Conservation (phyloP, 1,140 invertebrate genomes). For the Caenorhabditis remanei region DNA sequence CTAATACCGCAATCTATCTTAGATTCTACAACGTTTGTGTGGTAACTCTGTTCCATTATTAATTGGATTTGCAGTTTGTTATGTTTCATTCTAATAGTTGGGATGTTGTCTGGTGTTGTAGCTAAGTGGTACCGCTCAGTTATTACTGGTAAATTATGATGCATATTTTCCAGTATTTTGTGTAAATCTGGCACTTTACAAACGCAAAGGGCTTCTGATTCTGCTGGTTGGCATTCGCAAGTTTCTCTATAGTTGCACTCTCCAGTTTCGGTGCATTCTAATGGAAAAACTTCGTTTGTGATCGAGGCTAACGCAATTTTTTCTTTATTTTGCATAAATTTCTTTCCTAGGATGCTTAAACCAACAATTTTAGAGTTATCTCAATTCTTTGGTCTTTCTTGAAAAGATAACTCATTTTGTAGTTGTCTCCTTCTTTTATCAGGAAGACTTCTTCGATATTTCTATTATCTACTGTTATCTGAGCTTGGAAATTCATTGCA, state of each 20-base stretch:
- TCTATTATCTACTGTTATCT: neutral
- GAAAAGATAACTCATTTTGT: neutral
- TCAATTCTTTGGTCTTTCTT: neutral
- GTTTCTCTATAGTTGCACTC: neutral
- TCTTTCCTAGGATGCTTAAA: neutral
- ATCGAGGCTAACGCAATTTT: neutral
- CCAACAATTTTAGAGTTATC: neutral
- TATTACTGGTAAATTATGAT: neutral
- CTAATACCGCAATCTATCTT: neutral
- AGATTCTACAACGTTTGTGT: neutral
- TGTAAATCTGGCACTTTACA: neutral
- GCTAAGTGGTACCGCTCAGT: neutral
- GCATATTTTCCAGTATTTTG: neutral
- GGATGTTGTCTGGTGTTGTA: neutral
- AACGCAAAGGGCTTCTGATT: neutral
- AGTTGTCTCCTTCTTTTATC: neutral
- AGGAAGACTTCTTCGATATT: neutral
- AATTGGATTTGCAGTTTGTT: neutral
- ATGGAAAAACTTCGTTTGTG: neutral
- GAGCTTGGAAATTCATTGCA: neutral
- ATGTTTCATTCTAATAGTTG: neutral
- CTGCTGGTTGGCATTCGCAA: neutral
- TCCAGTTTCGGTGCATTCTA: neutral
- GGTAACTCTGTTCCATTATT: neutral
- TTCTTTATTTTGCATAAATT: neutral